Conservation (phyloP, 1,140 invertebrate genomes). For the Saccostrea glomerata region DNA sequence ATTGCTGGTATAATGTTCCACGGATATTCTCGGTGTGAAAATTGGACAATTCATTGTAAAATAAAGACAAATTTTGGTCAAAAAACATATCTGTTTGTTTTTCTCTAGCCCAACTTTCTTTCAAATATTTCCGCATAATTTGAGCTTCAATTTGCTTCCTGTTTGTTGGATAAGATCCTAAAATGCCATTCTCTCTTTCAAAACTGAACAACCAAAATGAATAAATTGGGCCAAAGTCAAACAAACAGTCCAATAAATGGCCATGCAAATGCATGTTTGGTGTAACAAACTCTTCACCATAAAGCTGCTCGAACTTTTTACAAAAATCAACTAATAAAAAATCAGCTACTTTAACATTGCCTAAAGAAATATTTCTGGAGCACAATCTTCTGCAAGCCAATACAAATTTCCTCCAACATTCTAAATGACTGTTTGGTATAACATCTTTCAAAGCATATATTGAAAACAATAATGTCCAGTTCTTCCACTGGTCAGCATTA, state of each 20-base stretch:
- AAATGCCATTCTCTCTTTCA: background rate
- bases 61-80: background rate
- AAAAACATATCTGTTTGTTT: background rate
- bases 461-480: slow-evolving; percentile 55
- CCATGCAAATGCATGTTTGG: slow-evolving; percentile 11
- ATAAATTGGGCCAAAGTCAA: slow-evolving; percentile 60
- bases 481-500: slow-evolving; percentile 48
- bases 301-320: slow-evolving; percentile 48
- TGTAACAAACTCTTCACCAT: slow-evolving; percentile 35
- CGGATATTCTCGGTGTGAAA: background rate
- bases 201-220: background rate
- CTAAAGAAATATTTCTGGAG: slow-evolving; percentile 24
- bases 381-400: slow-evolving; percentile 39
- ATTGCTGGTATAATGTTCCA: slow-evolving; percentile 16
- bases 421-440: slow-evolving; percentile 52
- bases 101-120: background rate
- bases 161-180: slow-evolving; percentile 54
- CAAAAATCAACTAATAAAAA: slow-evolving; percentile 48
- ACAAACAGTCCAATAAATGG: slow-evolving; percentile 52
- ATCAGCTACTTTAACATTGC: slow-evolving; percentile 42
- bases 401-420: slow-evolving; percentile 57
- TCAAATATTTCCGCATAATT: slow-evolving; percentile 48
- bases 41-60: too few relatives aligned
- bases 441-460: slow-evolving; percentile 52
- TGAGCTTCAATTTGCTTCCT: slow-evolving; percentile 47